These are phyloP conservation scores for Apamea anceps DNA, from an alignment of 2,888 invertebrate genomes.

Conservation along the genomic window DNA sequence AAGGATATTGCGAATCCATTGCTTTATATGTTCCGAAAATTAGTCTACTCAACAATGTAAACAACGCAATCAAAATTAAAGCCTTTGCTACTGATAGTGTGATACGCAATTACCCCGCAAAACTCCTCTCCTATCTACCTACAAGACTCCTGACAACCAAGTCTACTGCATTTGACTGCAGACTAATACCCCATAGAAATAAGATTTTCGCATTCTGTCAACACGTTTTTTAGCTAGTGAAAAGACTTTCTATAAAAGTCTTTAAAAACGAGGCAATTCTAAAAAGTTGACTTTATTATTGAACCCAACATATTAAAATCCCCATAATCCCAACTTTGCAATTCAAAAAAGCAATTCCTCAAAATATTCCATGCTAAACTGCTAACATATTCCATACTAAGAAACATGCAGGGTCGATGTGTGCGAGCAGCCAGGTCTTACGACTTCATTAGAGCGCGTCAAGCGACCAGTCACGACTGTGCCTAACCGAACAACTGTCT, in stretches of 20 bases:
- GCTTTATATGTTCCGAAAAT: not conserved
- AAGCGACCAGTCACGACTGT: slow-evolving; percentile 83
- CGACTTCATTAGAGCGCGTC: slow-evolving; percentile 86
- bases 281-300: not conserved
- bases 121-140: too few relatives aligned
- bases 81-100: not conserved
- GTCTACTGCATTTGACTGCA: not conserved
- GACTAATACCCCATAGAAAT: not conserved
- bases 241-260: not conserved
- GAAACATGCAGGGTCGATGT: slow-evolving; percentile 57
- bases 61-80: not conserved
- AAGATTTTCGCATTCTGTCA: not conserved
- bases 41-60: not conserved
- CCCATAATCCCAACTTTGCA: slow-evolving; percentile 4
- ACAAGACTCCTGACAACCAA: not conserved
- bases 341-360: slow-evolving; percentile 31
- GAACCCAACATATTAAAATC: not conserved
- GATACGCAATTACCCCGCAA: not conserved
- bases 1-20: not conserved
- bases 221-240: fast-evolving
- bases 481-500: slow-evolving; percentile 62
- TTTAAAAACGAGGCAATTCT: not conserved
- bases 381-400: slow-evolving; percentile 59
- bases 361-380: slow-evolving; percentile 35
- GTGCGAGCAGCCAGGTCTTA: slow-evolving; percentile 74